Percentiles rank a stretch among this genome's conserved stretches.
These are phyloP conservation scores for Platanista minor DNA, from an alignment of 2,113 vertebrate genomes.

Conservation along the genomic window DNA sequence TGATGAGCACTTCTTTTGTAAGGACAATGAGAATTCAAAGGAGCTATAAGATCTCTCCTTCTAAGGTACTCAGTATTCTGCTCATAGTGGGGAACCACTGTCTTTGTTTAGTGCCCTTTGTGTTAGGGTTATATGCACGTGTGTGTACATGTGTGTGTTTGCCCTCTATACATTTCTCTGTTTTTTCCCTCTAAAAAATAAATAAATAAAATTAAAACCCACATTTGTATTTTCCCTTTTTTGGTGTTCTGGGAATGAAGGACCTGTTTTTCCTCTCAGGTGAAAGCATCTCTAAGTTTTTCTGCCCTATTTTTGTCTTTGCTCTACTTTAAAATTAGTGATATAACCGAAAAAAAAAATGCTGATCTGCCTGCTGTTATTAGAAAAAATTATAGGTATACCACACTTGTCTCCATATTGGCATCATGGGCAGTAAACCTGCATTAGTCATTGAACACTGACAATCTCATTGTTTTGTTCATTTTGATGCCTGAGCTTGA, in stretches of 20 bases:
- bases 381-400: constrained; percentile 48
- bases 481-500: constrained; percentile 60
- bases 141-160: rapidly evolving
- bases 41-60: background rate
- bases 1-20: background rate
- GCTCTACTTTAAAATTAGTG: constrained; percentile 20
- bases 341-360: background rate
- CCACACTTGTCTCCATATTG: constrained; percentile 40
- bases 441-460: constrained; percentile 39
- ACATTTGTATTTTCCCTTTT: background rate
- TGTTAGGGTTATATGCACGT: background rate
- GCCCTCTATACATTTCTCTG: background rate
- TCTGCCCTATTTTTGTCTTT: constrained; percentile 20
- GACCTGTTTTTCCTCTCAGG: background rate
- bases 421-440: background rate
- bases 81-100: background rate
- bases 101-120: background rate
- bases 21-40: background rate
- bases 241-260: background rate
- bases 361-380: constrained; percentile 42
- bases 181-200: rapidly evolving
- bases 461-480: constrained; percentile 54
- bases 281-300: background rate
- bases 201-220: background rate
- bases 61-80: background rate